A percentile compares a stretch with the other conserved stretches of the same genome.
Evolutionary conservation across 2,113 vertebrate species (phyloP).

Genomic region (Paedocypris sp.): DNA sequence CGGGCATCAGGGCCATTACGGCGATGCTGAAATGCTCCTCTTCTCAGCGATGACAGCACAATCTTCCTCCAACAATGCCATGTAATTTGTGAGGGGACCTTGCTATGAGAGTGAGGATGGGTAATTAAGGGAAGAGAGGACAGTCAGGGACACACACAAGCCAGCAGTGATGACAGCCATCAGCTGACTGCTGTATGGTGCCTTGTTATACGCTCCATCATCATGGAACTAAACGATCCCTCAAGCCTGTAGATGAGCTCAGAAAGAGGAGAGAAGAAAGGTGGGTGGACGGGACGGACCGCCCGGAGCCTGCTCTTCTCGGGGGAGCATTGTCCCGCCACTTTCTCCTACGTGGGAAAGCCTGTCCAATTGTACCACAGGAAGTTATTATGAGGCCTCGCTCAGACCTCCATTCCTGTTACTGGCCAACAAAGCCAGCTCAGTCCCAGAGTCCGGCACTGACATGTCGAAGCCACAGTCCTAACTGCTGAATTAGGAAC

Average conservation of each 20-base stretch:
- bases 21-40: constrained; percentile 37
- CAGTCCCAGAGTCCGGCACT: constrained; percentile 24
- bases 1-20: constrained; percentile 33
- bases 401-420: constrained; percentile 24
- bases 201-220: constrained; percentile 37
- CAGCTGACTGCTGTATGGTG: constrained; percentile 35
- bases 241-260: constrained; percentile 21
- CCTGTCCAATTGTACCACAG: constrained; percentile 10
- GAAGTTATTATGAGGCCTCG: constrained; percentile 28
- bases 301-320: background rate
- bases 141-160: constrained; percentile 31
- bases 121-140: constrained; percentile 46
- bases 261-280: constrained; percentile 8
- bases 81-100: constrained; percentile 54
- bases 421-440: constrained; percentile 30
- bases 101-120: constrained; percentile 48
- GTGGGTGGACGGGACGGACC: background rate
- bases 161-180: constrained; percentile 40
- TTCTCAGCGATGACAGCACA: constrained; percentile 43
- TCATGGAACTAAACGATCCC: constrained; percentile 32
- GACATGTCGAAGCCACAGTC: constrained; percentile 18
- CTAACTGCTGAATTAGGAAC: constrained; percentile 40
- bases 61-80: constrained; percentile 38
- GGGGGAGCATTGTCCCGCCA: constrained; percentile 23
- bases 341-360: constrained; percentile 35